These are phyloP conservation scores for Meandrusa payeni DNA, from an alignment of 2,888 invertebrate species.

Conservation along the genomic window DNA sequence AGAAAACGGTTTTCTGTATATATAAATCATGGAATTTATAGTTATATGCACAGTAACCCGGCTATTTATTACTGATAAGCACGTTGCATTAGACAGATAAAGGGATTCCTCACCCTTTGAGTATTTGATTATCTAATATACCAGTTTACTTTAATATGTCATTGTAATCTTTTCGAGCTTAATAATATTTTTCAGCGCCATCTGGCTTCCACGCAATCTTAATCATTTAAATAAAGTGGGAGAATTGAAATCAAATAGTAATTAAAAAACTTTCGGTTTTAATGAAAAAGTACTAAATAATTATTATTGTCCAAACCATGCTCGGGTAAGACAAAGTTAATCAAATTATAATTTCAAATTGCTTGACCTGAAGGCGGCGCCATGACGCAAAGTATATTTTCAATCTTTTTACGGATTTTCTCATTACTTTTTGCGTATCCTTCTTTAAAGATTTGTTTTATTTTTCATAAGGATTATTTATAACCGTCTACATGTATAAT, in stretches of 20 bases:
- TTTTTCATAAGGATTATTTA: too few relatives aligned
- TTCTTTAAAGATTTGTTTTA: constrained; percentile 1
- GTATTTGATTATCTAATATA: too few relatives aligned
- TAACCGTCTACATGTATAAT: too few relatives aligned
- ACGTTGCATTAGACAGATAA: too few relatives aligned
- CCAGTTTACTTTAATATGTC: neutral
- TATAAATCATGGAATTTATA: constrained; percentile 37
- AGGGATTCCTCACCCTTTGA: too few relatives aligned
- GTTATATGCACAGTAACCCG: constrained; percentile 20
- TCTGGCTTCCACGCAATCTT: neutral
- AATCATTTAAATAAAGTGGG: neutral
- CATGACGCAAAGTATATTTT: constrained; percentile 37
- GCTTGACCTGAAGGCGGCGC: constrained; percentile 37
- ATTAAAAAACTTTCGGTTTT: constrained; percentile 40
- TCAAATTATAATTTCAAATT: constrained; percentile 52
- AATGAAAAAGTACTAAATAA: constrained; percentile 42
- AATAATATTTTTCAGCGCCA: neutral
- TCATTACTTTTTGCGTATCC: neutral
- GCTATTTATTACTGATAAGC: constrained; percentile 31
- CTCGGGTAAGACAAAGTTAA: constrained; percentile 44
- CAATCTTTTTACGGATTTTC: constrained; percentile 31
- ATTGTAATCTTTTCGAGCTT: neutral
- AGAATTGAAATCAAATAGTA: constrained; percentile 52
- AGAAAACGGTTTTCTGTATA: constrained; percentile 59
- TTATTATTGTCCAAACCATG: constrained; percentile 42